Evolutionary conservation across 2,113 vertebrate species (phyloP), one percentile per base, ranked within the genome.

Genomic region (Murina feae): DNA sequence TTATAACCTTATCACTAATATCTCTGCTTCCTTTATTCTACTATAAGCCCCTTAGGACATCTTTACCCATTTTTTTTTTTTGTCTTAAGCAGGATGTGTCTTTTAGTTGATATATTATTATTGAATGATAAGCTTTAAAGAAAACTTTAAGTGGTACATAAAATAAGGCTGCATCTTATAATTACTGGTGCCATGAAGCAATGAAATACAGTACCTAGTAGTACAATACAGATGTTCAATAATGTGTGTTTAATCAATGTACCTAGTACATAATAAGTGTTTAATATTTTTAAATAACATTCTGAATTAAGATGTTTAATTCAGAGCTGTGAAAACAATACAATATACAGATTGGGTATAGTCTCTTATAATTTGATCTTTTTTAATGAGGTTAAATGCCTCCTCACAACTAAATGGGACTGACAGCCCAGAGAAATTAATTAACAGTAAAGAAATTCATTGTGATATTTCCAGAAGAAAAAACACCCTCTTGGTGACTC

Each of bases 321-420:
- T 55, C 14, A 65, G 16, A 83, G 60, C 37, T 17, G 16, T 79
- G 63, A 42, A 87, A 47, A 28, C 14, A 49, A 42, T 58, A 58
- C 21, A 3, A 23, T 58, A 58, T 58, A 25, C 21, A 58, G 55
- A 58, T 25, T 10, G 58, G 81, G 86, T 25, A 42, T 79, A 53
- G 80, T 80, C 16, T 91, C 39, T 81, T 47, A 55, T 3, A 76
- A 63, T 80, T 90, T 83, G 13, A 68, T 78, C 53, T 4, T 58
- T 58, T 58, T 58, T 23, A 58, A 25, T 58, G 21, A 58, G 55
- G 75, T 75, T 80, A 10, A 69, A 65, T 91, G 81, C 42, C 23
- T 79, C 47, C 58, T 95, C 47, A 53, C 28, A 87, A 85, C 39
- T 78, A 81, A 90, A 86, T 30, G 81, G 49, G 87, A 91, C 53